Conservation (phyloP, 2,888 invertebrate species). For the Leptopilina drosophilae region DNA sequence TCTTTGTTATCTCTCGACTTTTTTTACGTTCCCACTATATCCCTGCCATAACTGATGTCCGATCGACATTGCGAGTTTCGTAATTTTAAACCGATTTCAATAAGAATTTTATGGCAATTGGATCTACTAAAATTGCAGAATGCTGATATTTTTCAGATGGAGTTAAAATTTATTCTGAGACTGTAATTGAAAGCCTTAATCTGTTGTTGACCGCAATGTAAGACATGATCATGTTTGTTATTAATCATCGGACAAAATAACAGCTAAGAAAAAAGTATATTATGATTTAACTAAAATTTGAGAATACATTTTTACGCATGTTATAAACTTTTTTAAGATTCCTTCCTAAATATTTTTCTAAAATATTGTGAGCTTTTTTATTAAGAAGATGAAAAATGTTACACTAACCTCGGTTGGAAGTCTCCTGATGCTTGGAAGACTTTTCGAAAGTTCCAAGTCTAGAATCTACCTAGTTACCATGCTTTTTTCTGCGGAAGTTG, state of each 20-base stretch:
- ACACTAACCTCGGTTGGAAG: conserved; percentile 42
- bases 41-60: neutral
- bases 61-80: conserved; percentile 25
- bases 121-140: conserved; percentile 9
- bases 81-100: conserved; percentile 26
- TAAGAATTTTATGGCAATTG: conserved; percentile 9
- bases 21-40: conserved; percentile 22
- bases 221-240: neutral
- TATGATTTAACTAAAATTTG: too few relatives aligned
- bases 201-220: neutral
- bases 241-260: neutral
- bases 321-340: too few relatives aligned
- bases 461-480: conserved; percentile 44
- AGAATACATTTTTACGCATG: too few relatives aligned
- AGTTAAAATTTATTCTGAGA: neutral
- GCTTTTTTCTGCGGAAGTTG: conserved; percentile 55
- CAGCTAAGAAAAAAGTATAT: neutral
- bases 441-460: conserved; percentile 47
- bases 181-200: conserved; percentile 13
- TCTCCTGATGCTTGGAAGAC: conserved; percentile 44
- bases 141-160: neutral
- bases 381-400: conserved; percentile 30
- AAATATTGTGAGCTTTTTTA: neutral
- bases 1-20: conserved; percentile 47
- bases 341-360: too few relatives aligned